These are phyloP conservation scores for Pristionchus maxplancki DNA, from an alignment of 2,888 invertebrate species.

Conservation along the genomic window DNA sequence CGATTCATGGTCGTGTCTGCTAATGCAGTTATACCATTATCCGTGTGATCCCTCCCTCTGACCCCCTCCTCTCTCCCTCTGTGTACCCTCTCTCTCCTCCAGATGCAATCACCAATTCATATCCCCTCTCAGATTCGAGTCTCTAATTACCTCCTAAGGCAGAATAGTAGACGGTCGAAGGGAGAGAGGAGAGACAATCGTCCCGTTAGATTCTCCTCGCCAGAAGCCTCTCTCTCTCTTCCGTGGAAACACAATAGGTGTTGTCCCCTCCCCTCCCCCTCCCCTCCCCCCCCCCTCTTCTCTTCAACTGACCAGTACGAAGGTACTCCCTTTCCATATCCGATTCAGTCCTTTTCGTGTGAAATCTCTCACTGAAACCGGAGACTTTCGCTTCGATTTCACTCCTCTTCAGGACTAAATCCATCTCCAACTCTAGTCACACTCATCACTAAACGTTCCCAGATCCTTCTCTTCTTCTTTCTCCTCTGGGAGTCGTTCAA, in stretches of 20 bases:
- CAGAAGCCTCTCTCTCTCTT: conserved; percentile 13
- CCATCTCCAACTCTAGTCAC: background rate
- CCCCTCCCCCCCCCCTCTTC: background rate
- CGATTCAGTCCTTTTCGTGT: background rate
- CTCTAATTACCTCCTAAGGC: conserved; percentile 34
- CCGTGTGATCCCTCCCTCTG: background rate
- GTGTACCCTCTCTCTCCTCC: background rate
- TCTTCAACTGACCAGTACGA: conserved; percentile 12
- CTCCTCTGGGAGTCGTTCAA: background rate
- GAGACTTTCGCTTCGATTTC: background rate
- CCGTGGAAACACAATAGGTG: conserved; percentile 38
- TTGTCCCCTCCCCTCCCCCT: background rate
- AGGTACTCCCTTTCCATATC: background rate
- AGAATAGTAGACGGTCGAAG: background rate
- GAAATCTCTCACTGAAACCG: background rate
- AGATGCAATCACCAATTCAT: conserved; percentile 37
- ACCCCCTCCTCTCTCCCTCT: background rate
- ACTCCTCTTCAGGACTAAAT: background rate
- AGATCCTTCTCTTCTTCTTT: background rate
- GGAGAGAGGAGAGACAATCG: background rate
- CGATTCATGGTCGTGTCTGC: background rate
- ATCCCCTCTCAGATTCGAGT: conserved; percentile 1
- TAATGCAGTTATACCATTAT: background rate
- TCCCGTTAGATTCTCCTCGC: background rate
- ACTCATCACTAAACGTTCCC: background rate